These are phyloP conservation scores for Callosobruchus maculatus DNA, from an alignment of 2,888 invertebrate species.

Conservation along the genomic window DNA sequence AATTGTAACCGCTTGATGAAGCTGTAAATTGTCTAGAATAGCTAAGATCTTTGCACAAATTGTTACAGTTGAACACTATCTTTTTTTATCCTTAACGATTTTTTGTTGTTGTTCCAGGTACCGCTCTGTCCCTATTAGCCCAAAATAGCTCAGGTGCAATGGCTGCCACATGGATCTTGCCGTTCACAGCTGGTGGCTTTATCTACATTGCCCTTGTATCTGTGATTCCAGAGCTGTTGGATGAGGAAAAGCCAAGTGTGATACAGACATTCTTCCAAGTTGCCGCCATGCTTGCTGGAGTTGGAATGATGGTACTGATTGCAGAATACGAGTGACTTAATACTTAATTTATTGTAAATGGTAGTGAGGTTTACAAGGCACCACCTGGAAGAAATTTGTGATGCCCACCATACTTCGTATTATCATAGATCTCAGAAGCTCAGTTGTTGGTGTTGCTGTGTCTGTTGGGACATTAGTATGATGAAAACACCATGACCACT, in stretches of 20 bases:
- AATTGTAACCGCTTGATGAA: no score
- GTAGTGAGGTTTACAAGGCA: neutral
- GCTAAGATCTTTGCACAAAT: no score
- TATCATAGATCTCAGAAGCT: neutral
- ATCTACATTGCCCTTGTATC: slow-evolving; percentile 99
- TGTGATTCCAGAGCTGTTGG: slow-evolving; percentile 94
- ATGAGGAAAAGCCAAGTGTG: slow-evolving; percentile 72
- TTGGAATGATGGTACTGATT: slow-evolving; percentile 94
- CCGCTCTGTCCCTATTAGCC: slow-evolving; percentile 78
- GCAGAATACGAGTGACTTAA: slow-evolving; percentile 66
- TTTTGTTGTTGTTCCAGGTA: slow-evolving; percentile 60
- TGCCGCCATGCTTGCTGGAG: slow-evolving; percentile 80
- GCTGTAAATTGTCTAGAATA: no score
- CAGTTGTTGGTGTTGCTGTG: neutral
- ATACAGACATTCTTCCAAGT: slow-evolving; percentile 91
- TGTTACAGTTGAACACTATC: neutral
- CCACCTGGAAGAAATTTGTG: neutral
- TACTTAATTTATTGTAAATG: neutral
- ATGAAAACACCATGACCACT: no score
- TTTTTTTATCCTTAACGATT: neutral
- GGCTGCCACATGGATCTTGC: slow-evolving; percentile 85
- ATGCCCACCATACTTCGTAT: neutral
- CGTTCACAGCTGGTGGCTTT: slow-evolving; percentile 99
- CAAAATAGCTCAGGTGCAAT: slow-evolving; percentile 69
- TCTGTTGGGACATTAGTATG: no score